Base-by-base conservation (phyloP, 2,888 invertebrate species). In the Watsonalla cultraria region DNA sequence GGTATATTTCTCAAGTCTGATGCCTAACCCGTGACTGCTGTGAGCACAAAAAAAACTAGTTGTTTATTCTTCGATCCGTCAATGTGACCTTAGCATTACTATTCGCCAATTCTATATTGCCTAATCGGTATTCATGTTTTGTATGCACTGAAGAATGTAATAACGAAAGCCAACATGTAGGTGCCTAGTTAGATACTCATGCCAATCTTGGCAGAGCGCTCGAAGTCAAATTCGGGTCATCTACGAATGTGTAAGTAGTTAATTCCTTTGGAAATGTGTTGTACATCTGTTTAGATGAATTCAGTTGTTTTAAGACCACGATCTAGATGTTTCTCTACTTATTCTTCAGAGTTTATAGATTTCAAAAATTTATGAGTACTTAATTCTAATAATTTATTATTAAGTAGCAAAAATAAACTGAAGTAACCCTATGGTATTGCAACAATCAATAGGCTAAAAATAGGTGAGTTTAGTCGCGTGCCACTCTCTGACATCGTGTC, bases 171-270 rank as follows among this genome's bases (percentile, higher is more conserved):
- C 65, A 60, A 74, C 73, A 67, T 64, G 63, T 63, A 68, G 61
- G 65, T 54, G 66, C 62, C 66, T 63, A 64, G 67, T 68, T 66
- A 70, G 72, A 74, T 74, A 64, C 66, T 71, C 72, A 66, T 72
- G 72, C 78, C 82, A 83, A 82, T 82, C 78, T 83, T 86, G 78
- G 81, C 84, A 75, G 65, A 70, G 72, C 64, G 64, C 70, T 60
- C 71, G 60, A 66, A 78, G 62, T 69, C 69, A 74, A 75, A 85
- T 80, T 82, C 73, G 72, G 86, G 85, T 86, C 86, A 80, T 73
- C 77, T 65, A 73, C 70, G 70, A 58, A 65, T 72, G 70, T 69
- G 69, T 68, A 11, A 42, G 42, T 42, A 61, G 65, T 67, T 56
- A 59, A 56, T 56, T 68, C 65, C 68, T 70, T 72, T 62, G 60